Evolutionary conservation across 2,888 invertebrate genomes (phyloP).

Genomic region (Drosophila parthenogenetica): DNA sequence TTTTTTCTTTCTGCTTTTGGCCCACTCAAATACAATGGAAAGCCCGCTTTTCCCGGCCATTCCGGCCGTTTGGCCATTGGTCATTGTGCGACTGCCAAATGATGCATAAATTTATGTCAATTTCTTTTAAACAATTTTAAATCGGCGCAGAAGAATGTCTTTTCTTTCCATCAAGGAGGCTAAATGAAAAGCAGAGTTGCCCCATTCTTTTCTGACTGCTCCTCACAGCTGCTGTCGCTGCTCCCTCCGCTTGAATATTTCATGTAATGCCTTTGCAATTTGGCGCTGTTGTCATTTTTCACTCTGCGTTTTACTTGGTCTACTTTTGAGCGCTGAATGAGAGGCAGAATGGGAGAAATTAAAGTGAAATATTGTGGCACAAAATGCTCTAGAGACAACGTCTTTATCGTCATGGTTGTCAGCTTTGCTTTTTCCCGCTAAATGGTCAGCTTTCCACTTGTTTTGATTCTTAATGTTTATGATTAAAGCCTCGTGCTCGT

Average conservation of each 20-base stretch:
- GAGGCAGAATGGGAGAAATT: slow-evolving; percentile 40
- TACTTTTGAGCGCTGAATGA: slow-evolving; percentile 40
- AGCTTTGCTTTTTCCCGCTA: slow-evolving; percentile 24
- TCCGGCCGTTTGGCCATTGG: slow-evolving; percentile 32
- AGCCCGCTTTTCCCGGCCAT: not conserved
- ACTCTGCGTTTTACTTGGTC: slow-evolving; percentile 43
- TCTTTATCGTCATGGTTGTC: slow-evolving; percentile 51
- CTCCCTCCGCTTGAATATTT: slow-evolving; percentile 59
- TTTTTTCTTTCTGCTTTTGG: slow-evolving; percentile 13
- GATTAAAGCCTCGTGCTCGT: slow-evolving; percentile 11
- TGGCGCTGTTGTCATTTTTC: slow-evolving; percentile 70
- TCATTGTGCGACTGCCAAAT: slow-evolving; percentile 51
- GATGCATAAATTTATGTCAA: slow-evolving; percentile 74
- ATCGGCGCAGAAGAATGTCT: slow-evolving; percentile 25
- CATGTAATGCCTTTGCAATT: slow-evolving; percentile 72
- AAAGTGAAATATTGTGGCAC: slow-evolving; percentile 67
- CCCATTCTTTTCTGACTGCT: slow-evolving; percentile 4
- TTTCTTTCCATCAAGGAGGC: slow-evolving; percentile 15
- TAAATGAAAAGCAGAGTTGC: slow-evolving; percentile 35
- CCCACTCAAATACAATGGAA: slow-evolving; percentile 33
- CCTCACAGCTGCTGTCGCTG: slow-evolving; percentile 6
- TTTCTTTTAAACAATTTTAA: slow-evolving; percentile 74
- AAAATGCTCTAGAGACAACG: slow-evolving; percentile 23
- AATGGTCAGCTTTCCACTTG: slow-evolving; percentile 29
- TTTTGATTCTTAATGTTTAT: slow-evolving; percentile 12